Evolutionary conservation across 2,113 vertebrate genomes (phyloP), one percentile per base, ranked within the genome.

Genomic region (Cricetomys ansorgei): DNA sequence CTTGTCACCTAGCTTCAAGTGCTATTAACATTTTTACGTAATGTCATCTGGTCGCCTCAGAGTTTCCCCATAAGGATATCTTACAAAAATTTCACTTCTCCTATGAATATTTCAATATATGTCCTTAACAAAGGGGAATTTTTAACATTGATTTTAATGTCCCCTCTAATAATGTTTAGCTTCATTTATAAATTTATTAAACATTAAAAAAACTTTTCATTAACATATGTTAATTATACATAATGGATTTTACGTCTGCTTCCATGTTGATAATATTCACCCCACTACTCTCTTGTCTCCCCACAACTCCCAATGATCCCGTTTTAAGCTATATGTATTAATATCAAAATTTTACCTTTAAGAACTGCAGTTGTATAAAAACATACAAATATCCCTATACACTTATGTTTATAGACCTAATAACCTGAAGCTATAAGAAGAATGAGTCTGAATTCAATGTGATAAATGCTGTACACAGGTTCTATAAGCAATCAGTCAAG

Each of bases 111-210:
- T 88, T 91, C 40, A 88, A 15, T 75, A 62, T 55, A 10, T 6
- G 31, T 55, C 7, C 40, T 13, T 79, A 83, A 88, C 48, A 48
- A 76, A 94, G 65, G 65, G 34, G 9, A 1, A 45, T 53, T 12
- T 55, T 79, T 93, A 94, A 86, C 53, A 91, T 86, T 34, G 65
- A 53, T 91, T 88, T 75, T 93, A 91, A 85, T 19, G 7, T 29
- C 40, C 19, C 91, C 53, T 75, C 75, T 79, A 57, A 79, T 79
- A 59, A 76, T 55, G 23, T 57, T 45, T 69, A 62, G 34, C 85
- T 40, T 12, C 19, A 86, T 57, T 89, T 85, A 92, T 7, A 94
- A 97, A 53, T 59, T 57, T 53, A 90, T 87, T 85, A 81, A 85
- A 62, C 3, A 72, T 64, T 76, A 72, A 17, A 10, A 40, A 27